These are phyloP conservation scores for Ichneumoninae sp. DNA, from an alignment of 2,888 invertebrate species.

Conservation along the genomic window DNA sequence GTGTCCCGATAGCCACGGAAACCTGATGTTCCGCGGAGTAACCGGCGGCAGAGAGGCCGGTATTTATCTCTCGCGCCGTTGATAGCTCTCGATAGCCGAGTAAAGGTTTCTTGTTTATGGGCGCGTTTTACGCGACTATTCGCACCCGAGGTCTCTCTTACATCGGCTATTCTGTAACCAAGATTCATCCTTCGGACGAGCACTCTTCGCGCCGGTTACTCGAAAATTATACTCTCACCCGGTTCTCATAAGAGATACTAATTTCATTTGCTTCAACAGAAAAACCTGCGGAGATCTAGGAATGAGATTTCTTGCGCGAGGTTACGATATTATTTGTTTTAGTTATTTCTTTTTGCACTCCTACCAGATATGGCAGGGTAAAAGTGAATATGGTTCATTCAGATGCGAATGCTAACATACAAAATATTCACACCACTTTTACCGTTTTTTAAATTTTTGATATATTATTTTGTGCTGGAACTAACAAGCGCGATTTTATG, in stretches of 20 bases:
- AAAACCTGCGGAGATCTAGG: not conserved
- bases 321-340: not conserved
- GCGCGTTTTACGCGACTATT: constrained; percentile 69
- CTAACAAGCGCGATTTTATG: too few relatives aligned
- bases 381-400: not conserved
- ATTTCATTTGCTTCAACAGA: constrained; percentile 16
- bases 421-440: too few relatives aligned
- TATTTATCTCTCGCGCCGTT: constrained; percentile 63
- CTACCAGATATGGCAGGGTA: not conserved
- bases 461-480: too few relatives aligned
- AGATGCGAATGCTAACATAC: not conserved
- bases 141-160: constrained; percentile 66
- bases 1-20: constrained; percentile 47
- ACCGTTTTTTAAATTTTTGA: too few relatives aligned
- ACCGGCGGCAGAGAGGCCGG: constrained; percentile 28
- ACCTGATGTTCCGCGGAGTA: constrained; percentile 59
- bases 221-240: constrained; percentile 25
- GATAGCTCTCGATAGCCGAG: constrained; percentile 62
- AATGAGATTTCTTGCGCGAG: not conserved
- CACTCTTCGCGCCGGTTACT: constrained; percentile 11
- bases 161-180: constrained; percentile 35
- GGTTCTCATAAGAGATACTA: constrained; percentile 23
- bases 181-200: not conserved
- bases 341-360: not conserved
- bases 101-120: constrained; percentile 65